These are phyloP conservation scores for Sus cebifrons DNA, from an alignment of 2,797 vertebrate genomes.

Conservation along the genomic window DNA sequence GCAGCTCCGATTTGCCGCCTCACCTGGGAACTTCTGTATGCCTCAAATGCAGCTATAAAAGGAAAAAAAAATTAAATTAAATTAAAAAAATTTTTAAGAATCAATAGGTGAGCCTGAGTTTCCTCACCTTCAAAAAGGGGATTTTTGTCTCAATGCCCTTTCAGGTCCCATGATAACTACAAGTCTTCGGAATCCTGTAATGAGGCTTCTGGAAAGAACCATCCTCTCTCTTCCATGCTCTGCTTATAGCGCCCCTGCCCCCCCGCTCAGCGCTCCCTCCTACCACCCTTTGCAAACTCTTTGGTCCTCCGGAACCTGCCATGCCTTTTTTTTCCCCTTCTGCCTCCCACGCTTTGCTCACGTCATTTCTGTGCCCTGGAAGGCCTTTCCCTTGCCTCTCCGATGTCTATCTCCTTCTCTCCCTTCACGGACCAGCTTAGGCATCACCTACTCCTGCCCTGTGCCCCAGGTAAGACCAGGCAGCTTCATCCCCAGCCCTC, in stretches of 20 bases:
- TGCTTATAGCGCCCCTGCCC: not conserved
- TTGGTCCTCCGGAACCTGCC: not conserved
- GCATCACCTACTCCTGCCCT: not conserved
- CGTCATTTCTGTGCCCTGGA: not conserved
- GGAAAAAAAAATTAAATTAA: too few relatives aligned
- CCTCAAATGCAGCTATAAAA: too few relatives aligned
- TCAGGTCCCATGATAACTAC: not conserved
- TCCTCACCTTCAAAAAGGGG: not conserved
- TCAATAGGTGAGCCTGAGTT: not conserved
- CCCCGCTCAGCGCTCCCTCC: accelerated
- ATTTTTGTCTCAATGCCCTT: not conserved
- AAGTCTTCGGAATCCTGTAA: not conserved
- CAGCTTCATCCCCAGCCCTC: not conserved
- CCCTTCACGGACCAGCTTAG: not conserved
- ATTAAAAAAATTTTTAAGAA: too few relatives aligned
- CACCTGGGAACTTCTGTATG: too few relatives aligned
- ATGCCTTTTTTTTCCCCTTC: not conserved
- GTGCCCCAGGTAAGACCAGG: too few relatives aligned
- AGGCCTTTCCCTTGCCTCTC: not conserved
- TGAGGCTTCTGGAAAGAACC: not conserved
- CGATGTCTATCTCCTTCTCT: not conserved
- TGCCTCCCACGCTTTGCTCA: not conserved
- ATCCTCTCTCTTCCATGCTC: not conserved
- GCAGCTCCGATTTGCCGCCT: too few relatives aligned
- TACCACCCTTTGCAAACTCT: accelerated